Conservation (phyloP, 2,888 invertebrate genomes). For the Acrobasis consociella region DNA sequence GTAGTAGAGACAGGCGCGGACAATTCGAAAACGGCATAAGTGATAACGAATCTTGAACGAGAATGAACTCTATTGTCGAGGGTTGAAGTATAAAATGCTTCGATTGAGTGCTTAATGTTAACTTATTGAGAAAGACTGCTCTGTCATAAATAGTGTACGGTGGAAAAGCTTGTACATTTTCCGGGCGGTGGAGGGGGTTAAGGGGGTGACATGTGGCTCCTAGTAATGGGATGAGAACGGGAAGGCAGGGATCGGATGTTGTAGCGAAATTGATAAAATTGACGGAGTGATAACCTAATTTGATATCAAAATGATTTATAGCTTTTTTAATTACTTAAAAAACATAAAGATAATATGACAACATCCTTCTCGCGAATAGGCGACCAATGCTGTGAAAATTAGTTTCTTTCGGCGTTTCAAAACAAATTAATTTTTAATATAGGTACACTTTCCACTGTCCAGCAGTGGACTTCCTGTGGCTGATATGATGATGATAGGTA, state of each 20-base stretch:
- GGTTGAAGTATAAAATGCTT: conserved; percentile 39
- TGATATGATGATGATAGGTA: too few relatives aligned
- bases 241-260: conserved; percentile 36
- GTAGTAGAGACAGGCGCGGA: conserved; percentile 25
- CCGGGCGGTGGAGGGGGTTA: conserved; percentile 31
- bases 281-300: conserved; percentile 31
- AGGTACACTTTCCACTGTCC: too few relatives aligned
- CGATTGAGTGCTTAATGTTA: conserved; percentile 42
- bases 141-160: conserved; percentile 49
- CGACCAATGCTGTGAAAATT: too few relatives aligned
- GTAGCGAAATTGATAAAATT: conserved; percentile 54
- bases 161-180: conserved; percentile 53
- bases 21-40: conserved; percentile 38
- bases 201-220: conserved; percentile 43
- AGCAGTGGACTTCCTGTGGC: too few relatives aligned
- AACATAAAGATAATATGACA: too few relatives aligned
- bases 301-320: conserved; percentile 19
- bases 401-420: too few relatives aligned
- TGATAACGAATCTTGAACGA: conserved; percentile 32
- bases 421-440: too few relatives aligned
- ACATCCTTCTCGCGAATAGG: too few relatives aligned
- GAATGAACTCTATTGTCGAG: conserved; percentile 41
- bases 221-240: conserved; percentile 40
- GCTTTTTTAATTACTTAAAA: too few relatives aligned
- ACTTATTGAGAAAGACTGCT: conserved; percentile 50